Evolutionary conservation across 1,140 invertebrate genomes (phyloP).

Genomic region (Drosophila burlai): DNA sequence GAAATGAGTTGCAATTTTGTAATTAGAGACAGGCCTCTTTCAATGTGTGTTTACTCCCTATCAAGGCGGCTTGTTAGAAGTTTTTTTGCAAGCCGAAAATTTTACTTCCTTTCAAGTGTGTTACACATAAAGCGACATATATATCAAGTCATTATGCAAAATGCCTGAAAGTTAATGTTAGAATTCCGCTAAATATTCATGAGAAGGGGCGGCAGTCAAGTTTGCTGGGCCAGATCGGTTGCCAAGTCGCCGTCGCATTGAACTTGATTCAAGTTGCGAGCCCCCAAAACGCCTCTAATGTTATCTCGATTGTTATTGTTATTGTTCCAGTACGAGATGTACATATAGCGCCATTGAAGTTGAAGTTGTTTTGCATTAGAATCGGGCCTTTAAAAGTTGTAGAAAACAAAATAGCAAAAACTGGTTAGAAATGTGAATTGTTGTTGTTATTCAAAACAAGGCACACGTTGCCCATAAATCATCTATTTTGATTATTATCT

Average conservation of each 20-base stretch:
- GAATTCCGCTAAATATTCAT: conserved; percentile 63
- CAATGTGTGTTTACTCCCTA: background rate
- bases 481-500: conserved; percentile 7
- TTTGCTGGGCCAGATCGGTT: conserved; percentile 41
- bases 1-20: conserved; percentile 34
- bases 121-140: conserved; percentile 22
- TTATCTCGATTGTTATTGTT: conserved; percentile 43
- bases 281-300: conserved; percentile 58
- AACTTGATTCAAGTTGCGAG: conserved; percentile 68
- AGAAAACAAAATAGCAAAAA: conserved; percentile 24
- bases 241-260: conserved; percentile 37
- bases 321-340: conserved; percentile 22
- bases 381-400: conserved; percentile 17
- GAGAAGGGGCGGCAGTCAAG: conserved; percentile 50
- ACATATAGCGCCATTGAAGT: conserved; percentile 18
- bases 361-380: conserved; percentile 45
- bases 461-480: conserved; percentile 36
- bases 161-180: conserved; percentile 32
- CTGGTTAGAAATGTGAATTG: conserved; percentile 26
- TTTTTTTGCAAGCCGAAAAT: conserved; percentile 18
- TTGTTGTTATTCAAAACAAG: conserved; percentile 30
- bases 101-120: conserved; percentile 19
- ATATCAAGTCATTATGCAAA: conserved; percentile 54
- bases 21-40: conserved; percentile 14
- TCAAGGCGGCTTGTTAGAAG: conserved; percentile 8